phyloP scores from a whole-genome alignment of 1,140 invertebrate genomes.

The Atta colombica region DNA sequence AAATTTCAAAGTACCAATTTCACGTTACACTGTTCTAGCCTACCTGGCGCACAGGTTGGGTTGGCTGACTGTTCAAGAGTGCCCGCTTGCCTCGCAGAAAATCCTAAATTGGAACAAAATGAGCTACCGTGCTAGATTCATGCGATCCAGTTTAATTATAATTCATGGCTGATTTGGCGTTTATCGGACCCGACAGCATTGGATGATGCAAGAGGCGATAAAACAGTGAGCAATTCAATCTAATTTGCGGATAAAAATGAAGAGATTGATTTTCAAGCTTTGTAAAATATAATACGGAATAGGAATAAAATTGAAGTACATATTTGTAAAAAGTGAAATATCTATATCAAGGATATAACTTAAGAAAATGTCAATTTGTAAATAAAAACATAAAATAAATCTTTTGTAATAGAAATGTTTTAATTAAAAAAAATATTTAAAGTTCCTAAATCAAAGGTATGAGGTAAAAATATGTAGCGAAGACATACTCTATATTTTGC shows the following conservation, averaged over 20 bases:
- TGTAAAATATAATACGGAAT: background rate
- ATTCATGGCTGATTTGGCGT: conserved; percentile 52
- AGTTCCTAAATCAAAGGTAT: background rate
- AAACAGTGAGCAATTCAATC: background rate
- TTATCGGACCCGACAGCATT: background rate
- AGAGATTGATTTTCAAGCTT: background rate
- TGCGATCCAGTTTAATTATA: conserved; percentile 65
- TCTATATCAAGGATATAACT: background rate
- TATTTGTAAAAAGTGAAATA: background rate
- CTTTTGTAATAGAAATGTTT: background rate
- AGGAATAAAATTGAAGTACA: background rate
- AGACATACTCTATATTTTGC: background rate
- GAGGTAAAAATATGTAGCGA: background rate
- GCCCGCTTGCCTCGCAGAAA: conserved; percentile 69
- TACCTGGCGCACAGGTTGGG: conserved; percentile 69
- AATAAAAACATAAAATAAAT: background rate
- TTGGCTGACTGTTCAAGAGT: conserved; percentile 59
- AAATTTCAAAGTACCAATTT: conserved; percentile 87
- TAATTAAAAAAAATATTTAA: background rate
- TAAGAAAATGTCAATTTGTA: background rate
- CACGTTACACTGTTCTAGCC: conserved; percentile 83
- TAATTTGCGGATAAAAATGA: conserved; percentile 21
- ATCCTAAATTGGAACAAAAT: conserved; percentile 79
- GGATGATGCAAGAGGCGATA: background rate
- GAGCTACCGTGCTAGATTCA: conserved; percentile 64